Percentiles rank a stretch among this genome's conserved stretches.
Evolutionary conservation across 2,113 vertebrate genomes (phyloP).

Genomic region (Pleuronectes platessa): DNA sequence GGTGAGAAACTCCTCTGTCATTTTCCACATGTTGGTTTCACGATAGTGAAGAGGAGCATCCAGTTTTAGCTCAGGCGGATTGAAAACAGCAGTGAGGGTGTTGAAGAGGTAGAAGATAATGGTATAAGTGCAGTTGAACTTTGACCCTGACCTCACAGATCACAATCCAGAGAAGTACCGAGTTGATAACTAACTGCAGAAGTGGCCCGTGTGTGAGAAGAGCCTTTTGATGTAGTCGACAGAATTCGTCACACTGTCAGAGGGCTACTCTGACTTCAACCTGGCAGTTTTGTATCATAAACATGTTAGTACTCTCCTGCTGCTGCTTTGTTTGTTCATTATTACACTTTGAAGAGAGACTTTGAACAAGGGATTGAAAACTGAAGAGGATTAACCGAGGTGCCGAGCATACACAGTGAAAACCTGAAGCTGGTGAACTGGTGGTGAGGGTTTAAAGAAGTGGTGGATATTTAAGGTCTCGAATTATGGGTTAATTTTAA

Average conservation of each 20-base stretch:
- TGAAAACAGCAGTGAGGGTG: neutral
- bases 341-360: slow-evolving; percentile 16
- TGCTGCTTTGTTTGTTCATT: neutral
- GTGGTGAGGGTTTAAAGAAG: neutral
- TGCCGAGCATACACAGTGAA: neutral
- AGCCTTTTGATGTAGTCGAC: neutral
- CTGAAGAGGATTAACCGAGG: slow-evolving; percentile 11
- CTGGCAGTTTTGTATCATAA: neutral
- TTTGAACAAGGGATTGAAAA: neutral
- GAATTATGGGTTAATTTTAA: too few relatives aligned
- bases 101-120: neutral
- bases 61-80: slow-evolving; percentile 8
- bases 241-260: neutral
- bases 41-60: neutral
- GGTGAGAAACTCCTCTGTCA: slow-evolving; percentile 16
- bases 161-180: neutral
- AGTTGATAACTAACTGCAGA: slow-evolving; percentile 1
- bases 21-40: slow-evolving; percentile 28
- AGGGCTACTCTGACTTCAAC: neutral
- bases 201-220: neutral
- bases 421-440: neutral
- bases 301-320: neutral
- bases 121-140: neutral
- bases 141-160: slow-evolving; percentile 3
- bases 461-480: neutral